These are phyloP conservation scores for Nettapus auritus DNA, from an alignment of 2,113 vertebrate species.

Conservation along the genomic window DNA sequence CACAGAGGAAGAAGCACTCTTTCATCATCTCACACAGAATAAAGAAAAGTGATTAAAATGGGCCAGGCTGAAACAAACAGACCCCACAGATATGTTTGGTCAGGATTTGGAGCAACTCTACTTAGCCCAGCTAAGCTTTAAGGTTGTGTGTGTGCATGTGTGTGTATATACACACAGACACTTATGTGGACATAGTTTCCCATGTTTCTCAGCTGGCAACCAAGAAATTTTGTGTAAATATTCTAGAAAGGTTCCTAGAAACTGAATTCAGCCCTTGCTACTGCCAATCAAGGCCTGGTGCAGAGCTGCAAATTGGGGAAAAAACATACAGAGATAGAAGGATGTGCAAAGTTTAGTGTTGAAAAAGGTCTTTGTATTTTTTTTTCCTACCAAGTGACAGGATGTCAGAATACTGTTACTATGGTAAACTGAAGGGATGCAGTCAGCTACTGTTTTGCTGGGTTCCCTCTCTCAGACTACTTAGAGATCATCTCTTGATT, in stretches of 20 bases:
- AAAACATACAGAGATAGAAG: neutral
- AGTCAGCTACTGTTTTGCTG: neutral
- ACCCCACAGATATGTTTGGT: neutral
- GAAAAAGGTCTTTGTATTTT: neutral
- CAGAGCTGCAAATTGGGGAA: neutral
- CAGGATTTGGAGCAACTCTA: neutral
- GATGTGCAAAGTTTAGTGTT: neutral
- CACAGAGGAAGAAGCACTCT: neutral
- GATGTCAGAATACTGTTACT: neutral
- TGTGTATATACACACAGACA: neutral
- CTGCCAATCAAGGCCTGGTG: neutral
- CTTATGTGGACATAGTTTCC: neutral
- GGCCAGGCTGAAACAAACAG: neutral
- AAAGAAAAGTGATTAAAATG: neutral
- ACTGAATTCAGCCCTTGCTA: neutral
- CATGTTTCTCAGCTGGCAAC: neutral
- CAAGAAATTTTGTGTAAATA: neutral
- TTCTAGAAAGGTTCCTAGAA: conserved; percentile 24
- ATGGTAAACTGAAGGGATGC: neutral
- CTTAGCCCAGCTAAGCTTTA: neutral
- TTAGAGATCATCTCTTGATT: neutral
- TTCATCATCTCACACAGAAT: neutral
- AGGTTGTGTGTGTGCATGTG: fast-evolving
- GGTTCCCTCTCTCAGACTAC: neutral
- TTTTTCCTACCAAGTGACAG: neutral